Conservation (phyloP, 2,888 invertebrate genomes). For the Andrena trimmerana region DNA sequence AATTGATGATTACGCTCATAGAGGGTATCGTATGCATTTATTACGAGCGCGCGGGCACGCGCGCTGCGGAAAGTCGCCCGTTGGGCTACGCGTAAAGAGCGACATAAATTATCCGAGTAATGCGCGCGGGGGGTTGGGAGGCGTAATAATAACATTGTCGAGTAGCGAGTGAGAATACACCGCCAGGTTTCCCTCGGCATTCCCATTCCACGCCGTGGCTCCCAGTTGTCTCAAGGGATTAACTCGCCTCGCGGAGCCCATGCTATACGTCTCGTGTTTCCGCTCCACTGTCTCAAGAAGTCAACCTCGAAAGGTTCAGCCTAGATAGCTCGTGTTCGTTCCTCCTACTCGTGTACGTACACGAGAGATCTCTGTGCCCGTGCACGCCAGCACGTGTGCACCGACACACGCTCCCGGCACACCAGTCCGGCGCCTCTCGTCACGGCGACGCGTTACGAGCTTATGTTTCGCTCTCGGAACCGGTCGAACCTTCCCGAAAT, state of each 20-base stretch:
- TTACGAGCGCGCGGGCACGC: conserved; percentile 32
- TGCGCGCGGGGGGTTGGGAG: conserved; percentile 64
- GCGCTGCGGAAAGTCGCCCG: conserved; percentile 43
- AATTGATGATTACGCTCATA: conserved; percentile 49
- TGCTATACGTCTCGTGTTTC: conserved; percentile 77
- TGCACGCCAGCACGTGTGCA: conserved; percentile 37
- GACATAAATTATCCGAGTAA: conserved; percentile 78
- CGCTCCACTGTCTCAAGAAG: conserved; percentile 74
- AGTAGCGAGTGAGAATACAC: conserved; percentile 73
- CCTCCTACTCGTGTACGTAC: not conserved
- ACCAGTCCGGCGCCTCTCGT: not conserved
- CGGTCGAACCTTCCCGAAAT: conserved; percentile 60
- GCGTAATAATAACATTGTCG: conserved; percentile 79
- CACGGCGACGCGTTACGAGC: conserved; percentile 35
- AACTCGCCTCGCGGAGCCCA: conserved; percentile 77
- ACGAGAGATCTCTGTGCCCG: not conserved
- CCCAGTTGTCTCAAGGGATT: conserved; percentile 78
- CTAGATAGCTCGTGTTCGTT: conserved; percentile 62
- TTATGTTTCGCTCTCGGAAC: conserved; percentile 58
- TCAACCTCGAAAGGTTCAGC: conserved; percentile 74
- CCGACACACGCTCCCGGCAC: not conserved
- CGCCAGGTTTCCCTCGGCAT: conserved; percentile 61
- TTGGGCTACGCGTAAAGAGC: conserved; percentile 67
- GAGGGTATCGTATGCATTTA: conserved; percentile 55
- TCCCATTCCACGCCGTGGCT: conserved; percentile 71